Base-by-base conservation (phyloP, 2,113 vertebrate genomes). In the Maccullochella peelii region DNA sequence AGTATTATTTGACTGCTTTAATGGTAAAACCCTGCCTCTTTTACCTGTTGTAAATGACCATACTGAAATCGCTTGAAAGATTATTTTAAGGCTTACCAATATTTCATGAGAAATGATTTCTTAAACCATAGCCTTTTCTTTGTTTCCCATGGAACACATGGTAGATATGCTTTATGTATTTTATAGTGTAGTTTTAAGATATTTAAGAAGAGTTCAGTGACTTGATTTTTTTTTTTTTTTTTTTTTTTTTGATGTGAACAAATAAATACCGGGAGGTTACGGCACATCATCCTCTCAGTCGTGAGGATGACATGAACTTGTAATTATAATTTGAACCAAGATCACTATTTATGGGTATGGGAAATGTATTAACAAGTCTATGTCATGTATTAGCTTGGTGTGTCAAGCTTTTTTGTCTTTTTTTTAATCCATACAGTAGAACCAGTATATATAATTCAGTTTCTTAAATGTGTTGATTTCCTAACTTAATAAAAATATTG, bases 131-230 rank as follows among this genome's bases (percentile, higher is more conserved):
- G 90, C 91, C 90, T 93, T 94, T 92, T 93, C 89, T 90, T 85
- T 93, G 91, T 93, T 94, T 94, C 91, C 92, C 87, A 91, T 94
- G 93, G 93, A 94, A 93, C 91, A 93, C 91, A 83, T 88, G 86
- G 86, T 92, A 86, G 79, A 86, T 87, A 84, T 77, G 89, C 81
- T 86, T 86, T 62, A 80, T 84, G 83, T 90, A 33, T 86, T 85
- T 84, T 86, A 88, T 78, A 87, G 82, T 40, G n/a, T 90, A 79
- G 86, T 73, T 86, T 86, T 69, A 73, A 55, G 52, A 78, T 82
- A 84, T 86, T 85, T 81, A 79, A 87, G 80, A 87, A 71, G 80
- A 77, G 73, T 73, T 84, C 73, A 33, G 73, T 59, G 69, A 80
- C 55, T 84, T 85, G 75, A 69, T 82, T 80, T 74, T 42, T 12